phyloP scores from a whole-genome alignment of 1,140 invertebrate species.

The Teleogryllus occipitalis region DNA sequence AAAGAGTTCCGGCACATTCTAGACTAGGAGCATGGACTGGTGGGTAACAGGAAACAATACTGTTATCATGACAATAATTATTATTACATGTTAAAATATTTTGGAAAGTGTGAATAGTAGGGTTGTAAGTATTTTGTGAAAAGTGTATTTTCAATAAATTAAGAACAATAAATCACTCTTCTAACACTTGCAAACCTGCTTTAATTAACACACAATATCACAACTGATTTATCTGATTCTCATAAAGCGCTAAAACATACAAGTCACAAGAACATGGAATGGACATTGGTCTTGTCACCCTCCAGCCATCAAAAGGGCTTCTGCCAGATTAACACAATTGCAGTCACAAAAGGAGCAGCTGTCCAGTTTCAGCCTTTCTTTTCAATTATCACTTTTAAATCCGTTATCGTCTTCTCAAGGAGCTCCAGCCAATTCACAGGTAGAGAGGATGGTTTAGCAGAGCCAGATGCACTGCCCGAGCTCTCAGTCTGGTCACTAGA shows the following conservation, averaged over 20 bases:
- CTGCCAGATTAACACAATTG: not conserved
- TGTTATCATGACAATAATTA: not conserved
- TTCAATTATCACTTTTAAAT: conserved; percentile 35
- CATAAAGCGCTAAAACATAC: not conserved
- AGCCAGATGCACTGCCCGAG: conserved; percentile 28
- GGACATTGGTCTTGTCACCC: not conserved
- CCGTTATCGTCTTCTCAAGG: conserved; percentile 39
- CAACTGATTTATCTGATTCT: not conserved
- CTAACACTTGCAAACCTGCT: not conserved
- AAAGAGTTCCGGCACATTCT: not conserved
- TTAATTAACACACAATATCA: not conserved
- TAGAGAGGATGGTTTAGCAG: conserved; percentile 32
- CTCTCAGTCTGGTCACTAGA: conserved; percentile 25
- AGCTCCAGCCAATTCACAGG: conserved; percentile 36
- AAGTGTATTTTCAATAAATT: not conserved
- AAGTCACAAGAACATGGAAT: not conserved
- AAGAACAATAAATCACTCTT: not conserved
- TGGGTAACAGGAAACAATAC: conserved; percentile 1
- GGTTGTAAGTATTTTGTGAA: not conserved
- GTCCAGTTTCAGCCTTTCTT: conserved; percentile 13
- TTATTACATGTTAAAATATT: not conserved
- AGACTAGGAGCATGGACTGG: not conserved
- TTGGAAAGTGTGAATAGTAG: not conserved
- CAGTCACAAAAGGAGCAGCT: not conserved
- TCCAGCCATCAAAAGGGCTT: too few species aligned